These are phyloP conservation scores for Saccostrea echinata DNA, from an alignment of 1,140 invertebrate genomes.

Conservation along the genomic window DNA sequence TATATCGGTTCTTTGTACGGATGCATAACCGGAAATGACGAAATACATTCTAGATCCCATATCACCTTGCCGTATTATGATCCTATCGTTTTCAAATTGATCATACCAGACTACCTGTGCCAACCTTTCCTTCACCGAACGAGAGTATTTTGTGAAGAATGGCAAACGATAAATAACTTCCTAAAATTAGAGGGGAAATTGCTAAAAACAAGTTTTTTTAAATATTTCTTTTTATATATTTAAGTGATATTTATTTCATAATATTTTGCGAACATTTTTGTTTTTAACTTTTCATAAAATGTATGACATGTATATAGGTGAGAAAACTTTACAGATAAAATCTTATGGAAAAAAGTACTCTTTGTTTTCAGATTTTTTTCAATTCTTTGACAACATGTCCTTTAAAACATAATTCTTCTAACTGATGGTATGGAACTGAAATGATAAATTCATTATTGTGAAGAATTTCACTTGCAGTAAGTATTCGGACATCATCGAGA, in stretches of 20 bases:
- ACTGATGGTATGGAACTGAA: no score
- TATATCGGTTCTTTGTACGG: slow-evolving; percentile 48
- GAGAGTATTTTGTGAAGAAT: slow-evolving; percentile 60
- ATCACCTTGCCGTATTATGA: slow-evolving; percentile 62
- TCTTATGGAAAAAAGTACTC: no score
- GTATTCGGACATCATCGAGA: slow-evolving; percentile 50
- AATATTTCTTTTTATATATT: not conserved
- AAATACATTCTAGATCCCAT: slow-evolving; percentile 60
- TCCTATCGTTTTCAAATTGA: slow-evolving; percentile 53
- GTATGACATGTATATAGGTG: no score
- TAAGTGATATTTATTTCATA: no score
- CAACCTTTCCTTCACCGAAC: slow-evolving; percentile 51
- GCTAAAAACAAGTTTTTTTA: not conserved
- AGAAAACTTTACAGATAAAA: no score
- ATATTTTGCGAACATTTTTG: no score
- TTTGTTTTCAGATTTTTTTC: no score
- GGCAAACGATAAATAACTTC: slow-evolving; percentile 60
- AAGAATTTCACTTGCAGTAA: slow-evolving; percentile 42
- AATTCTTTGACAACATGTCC: no score
- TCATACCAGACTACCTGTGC: slow-evolving; percentile 60
- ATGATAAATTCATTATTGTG: no score
- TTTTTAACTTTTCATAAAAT: no score
- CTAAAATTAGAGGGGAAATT: slow-evolving; percentile 33
- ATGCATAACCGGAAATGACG: slow-evolving; percentile 57
- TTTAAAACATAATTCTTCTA: no score